Evolutionary conservation across 2,113 vertebrate genomes (phyloP), one percentile per base, ranked within the genome.

Genomic region (Oplegnathus fasciatus): DNA sequence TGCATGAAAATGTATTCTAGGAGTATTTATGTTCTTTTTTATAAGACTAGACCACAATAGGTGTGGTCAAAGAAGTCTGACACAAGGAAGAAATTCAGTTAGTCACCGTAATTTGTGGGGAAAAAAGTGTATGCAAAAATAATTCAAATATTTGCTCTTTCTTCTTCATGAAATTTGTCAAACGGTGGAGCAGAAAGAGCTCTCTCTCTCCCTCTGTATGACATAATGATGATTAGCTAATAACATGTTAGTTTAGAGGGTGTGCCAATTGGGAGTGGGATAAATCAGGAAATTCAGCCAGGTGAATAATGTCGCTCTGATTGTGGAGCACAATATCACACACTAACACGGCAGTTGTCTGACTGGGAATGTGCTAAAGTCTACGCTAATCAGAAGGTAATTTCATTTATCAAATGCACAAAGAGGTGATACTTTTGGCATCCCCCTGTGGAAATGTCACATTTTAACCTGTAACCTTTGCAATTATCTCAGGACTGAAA

Each of bases 351-450:
- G 26, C 73, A 57, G 7, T 8, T 69, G 72, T 40, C 65, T 70
- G 52, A 80, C 0, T 40, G 72, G 42, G 58, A 75, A 62, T 32
- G n/a, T 11, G 14, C 50, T 13, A 4, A 30, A 61, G 75, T 65
- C 46, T 9, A 28, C 10, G 44, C 18, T 62, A 67, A 62, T 83
- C 80, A 65, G 58, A 74, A 28, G 42, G 37, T 86, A 62, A 46
- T 83, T 75, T 75, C 26, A 60, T 70, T 58, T 58, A 58, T 75
- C 67, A 67, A 78, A 81, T 80, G 42, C 74, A 84, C 85, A 81
- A 28, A 52, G 58, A 77, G 73, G 88, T 89, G 89, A 88, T 74
- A 88, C 76, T 86, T 94, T 90, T 91, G 54, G 62, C 86, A 82
- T 78, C 68, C 18, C 57, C 17, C 20, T 83, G 80, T 62, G 26